Conservation (phyloP, 2,113 vertebrate species). For the Gopherus evgoodei region DNA sequence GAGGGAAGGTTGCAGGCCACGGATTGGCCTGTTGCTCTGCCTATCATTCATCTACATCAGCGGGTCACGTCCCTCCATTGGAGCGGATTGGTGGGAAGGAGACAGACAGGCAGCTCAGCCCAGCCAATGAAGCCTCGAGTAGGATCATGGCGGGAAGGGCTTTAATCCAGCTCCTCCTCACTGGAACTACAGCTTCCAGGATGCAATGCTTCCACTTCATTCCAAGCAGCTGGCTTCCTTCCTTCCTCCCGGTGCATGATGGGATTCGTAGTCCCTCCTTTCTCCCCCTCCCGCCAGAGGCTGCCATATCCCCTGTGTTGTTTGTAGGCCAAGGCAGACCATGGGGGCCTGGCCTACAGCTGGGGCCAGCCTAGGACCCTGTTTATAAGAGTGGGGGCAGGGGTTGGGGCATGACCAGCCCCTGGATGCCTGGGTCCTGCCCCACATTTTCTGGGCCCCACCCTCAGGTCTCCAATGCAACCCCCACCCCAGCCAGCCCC, state of each 20-base stretch:
- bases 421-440: neutral
- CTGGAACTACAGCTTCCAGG: neutral
- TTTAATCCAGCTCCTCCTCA: rapidly evolving
- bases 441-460: neutral
- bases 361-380: neutral
- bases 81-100: neutral
- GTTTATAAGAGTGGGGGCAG: neutral
- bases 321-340: neutral
- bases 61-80: neutral
- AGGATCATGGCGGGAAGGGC: neutral
- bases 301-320: neutral
- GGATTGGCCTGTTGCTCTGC: neutral
- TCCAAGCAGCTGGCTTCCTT: neutral
- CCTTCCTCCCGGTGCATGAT: neutral
- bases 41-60: neutral
- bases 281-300: neutral
- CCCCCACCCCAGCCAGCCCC: neutral
- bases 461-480: neutral
- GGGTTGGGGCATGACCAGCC: neutral
- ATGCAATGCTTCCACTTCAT: neutral
- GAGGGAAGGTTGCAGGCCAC: neutral
- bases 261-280: neutral
- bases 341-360: neutral
- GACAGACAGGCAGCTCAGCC: neutral
- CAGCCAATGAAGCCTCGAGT: neutral